These are phyloP conservation scores for Drosophila paulistorum DNA, from an alignment of 1,140 invertebrate genomes.

Conservation along the genomic window DNA sequence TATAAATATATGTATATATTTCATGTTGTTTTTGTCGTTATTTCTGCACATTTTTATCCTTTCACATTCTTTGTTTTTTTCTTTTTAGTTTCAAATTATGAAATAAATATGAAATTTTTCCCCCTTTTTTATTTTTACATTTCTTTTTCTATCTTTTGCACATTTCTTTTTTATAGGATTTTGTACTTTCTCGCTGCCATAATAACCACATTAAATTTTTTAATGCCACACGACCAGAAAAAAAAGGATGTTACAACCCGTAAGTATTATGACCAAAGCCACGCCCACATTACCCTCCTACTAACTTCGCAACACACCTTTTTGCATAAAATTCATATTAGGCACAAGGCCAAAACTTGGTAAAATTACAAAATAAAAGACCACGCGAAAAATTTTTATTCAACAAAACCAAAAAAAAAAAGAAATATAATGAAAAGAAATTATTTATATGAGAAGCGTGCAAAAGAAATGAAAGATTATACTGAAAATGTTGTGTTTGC, in stretches of 20 bases:
- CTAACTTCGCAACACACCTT: conserved; percentile 38
- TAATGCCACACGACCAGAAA: conserved; percentile 48
- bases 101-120: conserved; percentile 7
- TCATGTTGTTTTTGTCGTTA: background rate
- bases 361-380: conserved; percentile 51
- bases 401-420: conserved; percentile 7
- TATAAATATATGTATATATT: too few relatives aligned
- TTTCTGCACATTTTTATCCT: background rate
- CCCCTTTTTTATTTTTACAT: conserved; percentile 5
- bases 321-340: conserved; percentile 77
- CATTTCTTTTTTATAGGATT: conserved; percentile 20
- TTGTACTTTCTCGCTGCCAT: conserved; percentile 29
- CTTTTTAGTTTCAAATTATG: conserved; percentile 6
- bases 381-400: conserved; percentile 47
- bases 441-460: conserved; percentile 65
- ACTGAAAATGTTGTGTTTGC: conserved; percentile 19
- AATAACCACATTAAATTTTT: conserved; percentile 64
- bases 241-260: conserved; percentile 39
- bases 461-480: conserved; percentile 57
- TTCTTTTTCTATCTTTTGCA: conserved; percentile 26
- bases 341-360: conserved; percentile 62
- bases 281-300: conserved; percentile 22
- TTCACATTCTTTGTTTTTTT: too few relatives aligned
- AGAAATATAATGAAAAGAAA: conserved; percentile 71
- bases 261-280: conserved; percentile 58